Evolutionary conservation across 2,113 vertebrate genomes (phyloP).

Genomic region (Promerops cafer): DNA sequence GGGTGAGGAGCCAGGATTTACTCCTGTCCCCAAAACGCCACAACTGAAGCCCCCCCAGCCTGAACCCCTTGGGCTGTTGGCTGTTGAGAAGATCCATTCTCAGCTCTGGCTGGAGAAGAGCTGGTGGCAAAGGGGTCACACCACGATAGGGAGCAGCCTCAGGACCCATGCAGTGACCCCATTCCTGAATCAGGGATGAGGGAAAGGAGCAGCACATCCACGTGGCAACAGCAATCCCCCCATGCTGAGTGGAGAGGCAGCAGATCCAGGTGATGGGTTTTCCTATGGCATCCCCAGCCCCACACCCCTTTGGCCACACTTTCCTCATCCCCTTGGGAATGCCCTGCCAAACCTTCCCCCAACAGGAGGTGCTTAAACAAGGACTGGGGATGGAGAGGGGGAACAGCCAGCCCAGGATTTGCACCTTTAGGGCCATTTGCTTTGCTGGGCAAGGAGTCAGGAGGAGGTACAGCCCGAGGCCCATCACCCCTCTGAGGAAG

Average conservation of each 20-base stretch:
- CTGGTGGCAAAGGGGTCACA: not conserved
- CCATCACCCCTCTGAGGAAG: not conserved
- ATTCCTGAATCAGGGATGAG: not conserved
- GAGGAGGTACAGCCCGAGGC: not conserved
- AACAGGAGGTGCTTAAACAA: not conserved
- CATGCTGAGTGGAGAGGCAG: not conserved
- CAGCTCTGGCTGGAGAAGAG: not conserved
- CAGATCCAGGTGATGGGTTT: not conserved
- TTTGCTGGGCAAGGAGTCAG: not conserved
- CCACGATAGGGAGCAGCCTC: not conserved
- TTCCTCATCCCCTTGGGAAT: not conserved
- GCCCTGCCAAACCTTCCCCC: not conserved
- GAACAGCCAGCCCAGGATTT: not conserved
- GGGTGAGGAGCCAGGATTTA: not conserved
- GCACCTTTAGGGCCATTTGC: not conserved
- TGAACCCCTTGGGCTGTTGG: not conserved
- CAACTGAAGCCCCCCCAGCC: fast-evolving
- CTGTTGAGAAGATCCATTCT: not conserved
- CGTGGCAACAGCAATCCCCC: not conserved
- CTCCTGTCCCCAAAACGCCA: fast-evolving
- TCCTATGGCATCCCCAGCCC: not conserved
- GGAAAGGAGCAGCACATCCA: not conserved
- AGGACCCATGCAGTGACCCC: not conserved
- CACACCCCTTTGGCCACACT: fast-evolving
- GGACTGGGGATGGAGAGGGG: fast-evolving